Percentiles rank a stretch among this genome's conserved stretches.
Conservation (phyloP, 2,797 vertebrate genomes). For the Paratrypauchen microcephalus region DNA sequence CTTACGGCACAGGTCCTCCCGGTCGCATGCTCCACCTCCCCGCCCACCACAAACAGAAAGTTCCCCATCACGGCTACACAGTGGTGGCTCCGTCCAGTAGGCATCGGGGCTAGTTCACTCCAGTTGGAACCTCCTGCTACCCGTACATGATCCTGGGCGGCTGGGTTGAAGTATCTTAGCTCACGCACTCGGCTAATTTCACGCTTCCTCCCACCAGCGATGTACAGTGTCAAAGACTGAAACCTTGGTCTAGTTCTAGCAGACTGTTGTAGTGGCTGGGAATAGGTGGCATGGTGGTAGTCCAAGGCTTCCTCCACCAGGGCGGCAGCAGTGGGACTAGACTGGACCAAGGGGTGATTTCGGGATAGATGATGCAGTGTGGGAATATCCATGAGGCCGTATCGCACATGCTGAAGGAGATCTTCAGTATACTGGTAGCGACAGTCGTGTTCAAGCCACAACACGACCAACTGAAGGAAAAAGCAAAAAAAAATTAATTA, state of each 20-base stretch:
- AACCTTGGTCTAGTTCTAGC: slow-evolving; percentile 88
- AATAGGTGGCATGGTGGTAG: slow-evolving; percentile 89
- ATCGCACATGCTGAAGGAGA: slow-evolving; percentile 91
- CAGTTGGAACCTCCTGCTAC: slow-evolving; percentile 89
- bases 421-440: slow-evolving; percentile 91
- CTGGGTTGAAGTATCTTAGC: slow-evolving; percentile 91
- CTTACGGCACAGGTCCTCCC: slow-evolving; percentile 91
- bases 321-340: slow-evolving; percentile 82
- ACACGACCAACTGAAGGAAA: slow-evolving; percentile 84
- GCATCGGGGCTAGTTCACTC: slow-evolving; percentile 92
- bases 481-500: slow-evolving; percentile 13
- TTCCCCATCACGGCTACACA: slow-evolving; percentile 93
- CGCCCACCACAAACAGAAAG: slow-evolving; percentile 93
- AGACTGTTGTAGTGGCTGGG: slow-evolving; percentile 92
- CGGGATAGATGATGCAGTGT: slow-evolving; percentile 84
- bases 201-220: slow-evolving; percentile 89
- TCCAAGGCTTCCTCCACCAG: slow-evolving; percentile 92
- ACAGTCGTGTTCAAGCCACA: slow-evolving; percentile 93
- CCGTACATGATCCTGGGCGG: slow-evolving; percentile 83
- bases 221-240: slow-evolving; percentile 91
- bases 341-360: slow-evolving; percentile 85
- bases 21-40: slow-evolving; percentile 89
- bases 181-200: slow-evolving; percentile 92
- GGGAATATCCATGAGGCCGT: slow-evolving; percentile 91
- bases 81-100: slow-evolving; percentile 91